Evolutionary conservation across 2,113 vertebrate genomes (phyloP), one percentile per base, ranked within the genome.

Genomic region (Tragulus kanchil): DNA sequence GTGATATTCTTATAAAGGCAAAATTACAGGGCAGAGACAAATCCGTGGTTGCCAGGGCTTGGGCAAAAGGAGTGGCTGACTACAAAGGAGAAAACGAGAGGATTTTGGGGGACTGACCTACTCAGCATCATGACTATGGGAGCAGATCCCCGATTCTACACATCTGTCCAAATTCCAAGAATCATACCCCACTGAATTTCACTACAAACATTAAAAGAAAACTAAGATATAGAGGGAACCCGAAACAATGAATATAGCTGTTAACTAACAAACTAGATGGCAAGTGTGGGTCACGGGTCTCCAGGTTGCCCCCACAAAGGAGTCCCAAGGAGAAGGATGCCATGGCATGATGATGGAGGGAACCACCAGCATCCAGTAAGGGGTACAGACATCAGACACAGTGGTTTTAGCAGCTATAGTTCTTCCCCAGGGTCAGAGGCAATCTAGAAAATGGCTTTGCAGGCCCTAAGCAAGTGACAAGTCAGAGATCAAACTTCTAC

Each of bases 301-400:
- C 56, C 84, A n/a, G 56, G 31, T 11, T 52, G 31, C 3, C 28
- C 10, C 54, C 28, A 15, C 16, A 31, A 73, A 77, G 67, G 26
- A 45, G 26, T 19, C 77, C 48, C 45, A 69, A 14, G 19, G 65
- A 28, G 26, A 36, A 56, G 61, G 7, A 28, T 4, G 19, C 31
- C 12, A n/a, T 0, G 31, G 58, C 36, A 83, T 0, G 0, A 5
- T 15, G 6, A 56, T 1, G n/a, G 75, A 1, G 21, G 75, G 62
- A 52, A 67, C 12, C 64, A 50, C 15, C 1, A 56, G 36, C 26
- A 25, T 21, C 17, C 67, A 42, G 8, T 9, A 11, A 36, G 19
- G 31, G 3, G 19, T 11, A 17, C 1, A 48, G 8, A 82, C 54
- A 14, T 26, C n/a, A 67, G 85, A n/a, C 36, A 52, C 15, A 16